Evolutionary conservation across 2,113 vertebrate genomes (phyloP).

Genomic region (Sphaerodactylus townsendi): DNA sequence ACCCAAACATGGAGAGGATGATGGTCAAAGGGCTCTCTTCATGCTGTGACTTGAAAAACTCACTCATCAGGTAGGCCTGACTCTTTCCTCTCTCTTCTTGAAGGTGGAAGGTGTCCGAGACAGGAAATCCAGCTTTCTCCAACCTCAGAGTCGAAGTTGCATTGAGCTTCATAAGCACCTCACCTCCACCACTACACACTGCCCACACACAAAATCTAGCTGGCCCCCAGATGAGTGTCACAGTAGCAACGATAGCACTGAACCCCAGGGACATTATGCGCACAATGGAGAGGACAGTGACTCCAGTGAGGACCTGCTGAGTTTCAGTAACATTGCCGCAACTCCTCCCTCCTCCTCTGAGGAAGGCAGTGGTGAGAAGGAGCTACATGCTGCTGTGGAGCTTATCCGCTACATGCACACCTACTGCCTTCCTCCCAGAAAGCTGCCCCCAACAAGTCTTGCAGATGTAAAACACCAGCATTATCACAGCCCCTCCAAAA

Average conservation of each 20-base stretch:
- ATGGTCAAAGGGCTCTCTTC: too few relatives aligned
- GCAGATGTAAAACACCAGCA: slow-evolving; percentile 65
- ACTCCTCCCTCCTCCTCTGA: background rate
- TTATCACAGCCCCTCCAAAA: slow-evolving; percentile 68
- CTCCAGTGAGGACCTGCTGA: slow-evolving; percentile 70
- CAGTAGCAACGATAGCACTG: background rate
- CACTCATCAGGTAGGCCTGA: background rate
- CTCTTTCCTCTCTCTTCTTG: slow-evolving; percentile 23
- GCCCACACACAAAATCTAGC: slow-evolving; percentile 65
- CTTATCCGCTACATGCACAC: slow-evolving; percentile 99
- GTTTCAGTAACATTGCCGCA: slow-evolving; percentile 65
- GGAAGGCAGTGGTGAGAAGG: slow-evolving; percentile 65
- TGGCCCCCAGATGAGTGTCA: slow-evolving; percentile 52
- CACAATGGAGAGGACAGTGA: slow-evolving; percentile 74
- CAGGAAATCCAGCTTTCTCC: slow-evolving; percentile 73
- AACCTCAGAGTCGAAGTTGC: slow-evolving; percentile 83
- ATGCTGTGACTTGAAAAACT: background rate
- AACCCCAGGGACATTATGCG: accelerated
- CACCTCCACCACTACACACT: slow-evolving; percentile 69
- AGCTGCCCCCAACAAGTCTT: slow-evolving; percentile 77
- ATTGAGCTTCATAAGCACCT: slow-evolving; percentile 95
- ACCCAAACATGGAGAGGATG: background rate
- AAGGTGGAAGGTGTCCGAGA: slow-evolving; percentile 81
- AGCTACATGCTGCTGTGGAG: slow-evolving; percentile 86
- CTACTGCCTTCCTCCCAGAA: slow-evolving; percentile 91